A percentile compares a stretch with the other conserved stretches of the same genome.
Conservation (phyloP, 2,113 vertebrate genomes). For the Calypte anna region DNA sequence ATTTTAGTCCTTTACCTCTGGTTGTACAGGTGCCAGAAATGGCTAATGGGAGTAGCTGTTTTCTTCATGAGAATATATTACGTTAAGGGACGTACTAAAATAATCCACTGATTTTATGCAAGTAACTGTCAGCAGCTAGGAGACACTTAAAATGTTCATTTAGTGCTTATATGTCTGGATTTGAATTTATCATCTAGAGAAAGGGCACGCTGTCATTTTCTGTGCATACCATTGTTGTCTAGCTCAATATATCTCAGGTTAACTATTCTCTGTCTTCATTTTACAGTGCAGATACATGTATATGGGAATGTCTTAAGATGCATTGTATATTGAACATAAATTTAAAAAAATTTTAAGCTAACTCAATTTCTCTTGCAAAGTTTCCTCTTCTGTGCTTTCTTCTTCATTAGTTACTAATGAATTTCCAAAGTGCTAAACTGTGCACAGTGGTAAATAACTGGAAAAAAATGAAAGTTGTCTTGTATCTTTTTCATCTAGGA, state of each 20-base stretch:
- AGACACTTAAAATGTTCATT: background rate
- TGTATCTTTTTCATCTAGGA: background rate
- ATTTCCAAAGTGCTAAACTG: background rate
- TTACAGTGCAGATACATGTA: background rate
- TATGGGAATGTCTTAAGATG: background rate
- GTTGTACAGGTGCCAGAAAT: background rate
- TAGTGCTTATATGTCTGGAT: background rate
- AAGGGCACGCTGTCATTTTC: background rate
- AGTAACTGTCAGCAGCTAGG: background rate
- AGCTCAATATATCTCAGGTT: background rate
- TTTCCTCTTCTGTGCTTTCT: background rate
- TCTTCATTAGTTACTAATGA: background rate
- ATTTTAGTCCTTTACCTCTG: background rate
- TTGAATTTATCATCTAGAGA: background rate
- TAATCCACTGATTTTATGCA: background rate
- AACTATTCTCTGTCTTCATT: background rate
- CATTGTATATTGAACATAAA: background rate
- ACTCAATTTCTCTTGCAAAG: background rate
- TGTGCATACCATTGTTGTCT: background rate
- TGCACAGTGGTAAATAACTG: background rate
- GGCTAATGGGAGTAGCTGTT: background rate
- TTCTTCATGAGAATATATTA: background rate
- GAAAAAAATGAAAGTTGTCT: background rate
- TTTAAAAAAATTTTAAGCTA: background rate
- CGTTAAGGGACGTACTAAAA: background rate